Conservation (phyloP, 1,140 invertebrate species). For the Drosophila hydei region DNA sequence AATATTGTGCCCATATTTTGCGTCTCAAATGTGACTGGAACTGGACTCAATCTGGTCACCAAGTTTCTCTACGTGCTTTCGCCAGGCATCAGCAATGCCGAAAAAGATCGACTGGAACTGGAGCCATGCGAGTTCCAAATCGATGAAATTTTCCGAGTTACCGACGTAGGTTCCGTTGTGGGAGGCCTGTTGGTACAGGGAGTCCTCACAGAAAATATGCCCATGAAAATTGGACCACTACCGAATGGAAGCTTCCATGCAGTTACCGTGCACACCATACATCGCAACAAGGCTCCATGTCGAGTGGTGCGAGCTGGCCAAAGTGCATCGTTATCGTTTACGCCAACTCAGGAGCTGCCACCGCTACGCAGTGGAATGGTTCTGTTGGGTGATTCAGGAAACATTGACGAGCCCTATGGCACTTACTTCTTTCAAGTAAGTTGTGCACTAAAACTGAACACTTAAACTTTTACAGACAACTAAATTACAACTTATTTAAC, state of each 20-base stretch:
- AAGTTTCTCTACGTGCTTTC: constrained; percentile 91
- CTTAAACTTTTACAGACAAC: background rate
- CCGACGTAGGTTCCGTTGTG: constrained; percentile 92
- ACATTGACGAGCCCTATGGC: constrained; percentile 86
- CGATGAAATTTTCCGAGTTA: constrained; percentile 95
- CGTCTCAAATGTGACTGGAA: constrained; percentile 97
- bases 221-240: constrained; percentile 89
- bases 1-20: constrained; percentile 94
- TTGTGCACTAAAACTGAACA: background rate
- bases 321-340: constrained; percentile 94
- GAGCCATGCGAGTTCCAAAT: constrained; percentile 95
- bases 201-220: constrained; percentile 91
- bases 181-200: constrained; percentile 94
- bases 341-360: constrained; percentile 85
- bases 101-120: constrained; percentile 90
- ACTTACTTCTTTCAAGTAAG: constrained; percentile 91
- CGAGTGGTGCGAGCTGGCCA: constrained; percentile 94
- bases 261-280: constrained; percentile 92
- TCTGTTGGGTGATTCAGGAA: constrained; percentile 85
- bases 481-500: constrained; percentile 29
- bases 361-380: constrained; percentile 94
- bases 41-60: constrained; percentile 91
- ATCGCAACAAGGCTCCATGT: constrained; percentile 95
- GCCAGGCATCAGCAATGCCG: constrained; percentile 88
- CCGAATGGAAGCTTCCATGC: constrained; percentile 92